Evolutionary conservation across 2,888 invertebrate genomes (phyloP), one percentile per base, ranked within the genome.

Genomic region (Autographa gamma): DNA sequence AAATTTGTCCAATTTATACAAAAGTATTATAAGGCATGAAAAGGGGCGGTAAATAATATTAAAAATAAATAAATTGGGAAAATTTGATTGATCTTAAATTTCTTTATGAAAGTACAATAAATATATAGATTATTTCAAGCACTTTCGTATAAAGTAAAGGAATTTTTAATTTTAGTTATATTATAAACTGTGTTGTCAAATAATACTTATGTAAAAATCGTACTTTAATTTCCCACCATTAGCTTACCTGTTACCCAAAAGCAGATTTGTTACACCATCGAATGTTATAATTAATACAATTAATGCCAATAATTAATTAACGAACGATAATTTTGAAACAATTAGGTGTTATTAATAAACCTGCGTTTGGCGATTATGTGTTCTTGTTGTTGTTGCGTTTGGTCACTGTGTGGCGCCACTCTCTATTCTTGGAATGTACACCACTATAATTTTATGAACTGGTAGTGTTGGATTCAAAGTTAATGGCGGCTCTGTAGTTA

Each of bases 311-410:
- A 70, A 34, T 2, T 25, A 25, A 71, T 71, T 38, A 75, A 78
- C 63, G 70, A 75, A 78, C 63, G 70, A 72, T 71, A 77, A 78
- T 81, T 80, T 83, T 76, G 77, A 74, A 74, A 79, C 14, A 60
- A 74, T 75, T 75, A 77, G 43, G 67, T 69, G 76, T 73, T 80
- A 34, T 63, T 77, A 78, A 87, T 86, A 88, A 88, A 90, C 84
- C 90, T 91, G 92, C 91, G 85, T 90, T 89, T 88, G 90, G 92
- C 91, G 81, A 85, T 89, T 91, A 86, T 84, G 84, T 88, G 81
- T 81, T 77, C 65, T 74, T 79, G 70, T 82, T 84, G 79, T 74
- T 66, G 54, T 73, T 86, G 87, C 85, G 80, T 85, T 88, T 84
- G 86, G 86, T 90, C 89, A 89, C 86, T 80, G 66, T 56, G 68